Evolutionary conservation across 2,797 vertebrate species (phyloP), one percentile per base, ranked within the genome.

Genomic region (Takifugu ocellatus): DNA sequence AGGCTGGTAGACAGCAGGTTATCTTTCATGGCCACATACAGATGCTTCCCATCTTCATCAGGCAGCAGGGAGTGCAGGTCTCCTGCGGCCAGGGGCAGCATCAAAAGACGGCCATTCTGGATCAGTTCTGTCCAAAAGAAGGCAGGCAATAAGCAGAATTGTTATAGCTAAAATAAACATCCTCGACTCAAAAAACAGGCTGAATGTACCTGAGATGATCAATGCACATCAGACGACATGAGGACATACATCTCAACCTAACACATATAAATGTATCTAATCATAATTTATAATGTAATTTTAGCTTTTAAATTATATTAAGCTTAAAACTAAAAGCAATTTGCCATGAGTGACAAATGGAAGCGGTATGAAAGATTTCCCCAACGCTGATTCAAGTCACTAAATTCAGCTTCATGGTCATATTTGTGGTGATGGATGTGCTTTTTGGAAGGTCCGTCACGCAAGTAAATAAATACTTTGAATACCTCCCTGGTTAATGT

Each of bases 21-120:
- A 76, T 93, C 89, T 83, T 92, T 93, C 86, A 91, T 90, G 76
- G 89, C 87, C 68, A 91, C 92, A 3, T 92, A 93, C 24, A 93
- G 85, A 42, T 77, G 89, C 43, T 80, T 87, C 44, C 80, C 70
- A 50, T 92, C 90, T 68, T 93, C 91, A 1, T 93, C 91, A 0
- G 88, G 87, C 44, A 93, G 74, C 73, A 93, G 65, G 21, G 89
- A 89, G 60, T 91, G 83, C 50, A 93, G 75, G 70, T 93, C 86
- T 59, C 90, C 90, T 0, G 90, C 90, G 63, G 59, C 71, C n/a
- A 93, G 69, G 26, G 89, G 82, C 54, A 93, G 77, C 31, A 85
- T 87, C 55, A 92, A 73, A 78, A 93, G 71, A 2, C 92, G 87
- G 6, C 91, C 89, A 1, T 91, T 92, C 60, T 84, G 84, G 69